Evolutionary conservation across 2,113 vertebrate genomes (phyloP).

Genomic region (Eptesicus fuscus): DNA sequence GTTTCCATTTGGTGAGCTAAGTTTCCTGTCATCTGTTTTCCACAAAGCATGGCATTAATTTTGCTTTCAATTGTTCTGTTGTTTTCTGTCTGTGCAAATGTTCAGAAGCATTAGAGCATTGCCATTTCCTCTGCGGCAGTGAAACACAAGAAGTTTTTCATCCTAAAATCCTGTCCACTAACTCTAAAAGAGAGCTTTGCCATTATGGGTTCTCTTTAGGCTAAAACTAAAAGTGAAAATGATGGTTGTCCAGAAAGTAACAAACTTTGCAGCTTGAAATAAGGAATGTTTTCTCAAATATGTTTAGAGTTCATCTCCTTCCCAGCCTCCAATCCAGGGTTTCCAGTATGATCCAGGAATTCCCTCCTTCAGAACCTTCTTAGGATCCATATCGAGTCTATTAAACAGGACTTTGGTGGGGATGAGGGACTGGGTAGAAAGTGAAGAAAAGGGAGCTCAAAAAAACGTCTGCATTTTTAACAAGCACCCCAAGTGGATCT

Average conservation of each 20-base stretch:
- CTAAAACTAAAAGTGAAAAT: background rate
- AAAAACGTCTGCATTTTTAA: background rate
- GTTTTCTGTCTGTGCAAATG: background rate
- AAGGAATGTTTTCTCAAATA: background rate
- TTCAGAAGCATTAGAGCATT: background rate
- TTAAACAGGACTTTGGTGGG: background rate
- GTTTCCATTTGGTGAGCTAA: background rate
- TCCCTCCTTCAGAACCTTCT: background rate
- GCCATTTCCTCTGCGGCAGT: background rate
- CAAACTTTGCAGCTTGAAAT: background rate
- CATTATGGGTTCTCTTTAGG: background rate
- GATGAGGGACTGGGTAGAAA: background rate
- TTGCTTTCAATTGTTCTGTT: constrained; percentile 4
- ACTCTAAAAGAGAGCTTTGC: background rate
- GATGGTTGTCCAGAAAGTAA: background rate
- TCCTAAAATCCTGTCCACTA: background rate
- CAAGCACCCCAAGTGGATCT: background rate
- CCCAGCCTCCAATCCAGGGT: background rate
- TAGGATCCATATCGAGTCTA: background rate
- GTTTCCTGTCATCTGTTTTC: constrained; percentile 50
- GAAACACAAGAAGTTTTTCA: background rate
- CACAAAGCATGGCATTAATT: background rate
- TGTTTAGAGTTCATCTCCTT: background rate
- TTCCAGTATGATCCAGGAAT: background rate
- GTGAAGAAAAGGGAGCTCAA: background rate